Conservation (phyloP, 1,140 invertebrate species). For the Globodera rostochiensis region DNA sequence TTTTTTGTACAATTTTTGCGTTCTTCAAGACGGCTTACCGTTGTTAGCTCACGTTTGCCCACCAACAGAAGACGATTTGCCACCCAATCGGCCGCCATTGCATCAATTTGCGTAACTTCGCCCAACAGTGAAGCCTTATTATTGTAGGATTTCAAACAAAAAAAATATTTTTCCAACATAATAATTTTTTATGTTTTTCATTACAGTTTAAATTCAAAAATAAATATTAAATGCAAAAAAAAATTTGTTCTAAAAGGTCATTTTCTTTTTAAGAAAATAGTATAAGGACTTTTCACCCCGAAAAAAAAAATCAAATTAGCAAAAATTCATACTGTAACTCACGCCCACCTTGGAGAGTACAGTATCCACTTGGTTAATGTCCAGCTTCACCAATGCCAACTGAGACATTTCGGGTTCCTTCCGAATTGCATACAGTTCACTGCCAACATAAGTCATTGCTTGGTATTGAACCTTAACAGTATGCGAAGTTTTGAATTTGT, state of each 20-base stretch:
- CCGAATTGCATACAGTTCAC: slow-evolving; percentile 60
- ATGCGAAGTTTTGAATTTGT: slow-evolving; percentile 22
- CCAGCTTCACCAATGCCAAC: slow-evolving; percentile 57
- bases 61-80: slow-evolving; percentile 60
- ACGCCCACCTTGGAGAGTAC: slow-evolving; percentile 55
- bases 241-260: too few relatives aligned
- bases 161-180: neutral
- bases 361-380: slow-evolving; percentile 60
- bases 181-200: too few relatives aligned
- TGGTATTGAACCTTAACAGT: slow-evolving; percentile 58
- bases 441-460: slow-evolving; percentile 60
- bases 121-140: slow-evolving; percentile 53
- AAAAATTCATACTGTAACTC: neutral
- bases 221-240: too few relatives aligned
- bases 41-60: slow-evolving; percentile 49
- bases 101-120: slow-evolving; percentile 58
- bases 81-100: slow-evolving; percentile 64
- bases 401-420: slow-evolving; percentile 54
- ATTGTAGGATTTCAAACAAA: neutral
- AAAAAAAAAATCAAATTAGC: too few relatives aligned
- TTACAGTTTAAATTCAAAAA: too few relatives aligned
- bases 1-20: too few relatives aligned
- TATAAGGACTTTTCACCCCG: too few relatives aligned
- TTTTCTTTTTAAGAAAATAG: too few relatives aligned
- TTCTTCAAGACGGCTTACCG: neutral